These are phyloP conservation scores for Cynodonichthys magdalenae DNA, from an alignment of 2,797 vertebrate species.

Conservation along the genomic window DNA sequence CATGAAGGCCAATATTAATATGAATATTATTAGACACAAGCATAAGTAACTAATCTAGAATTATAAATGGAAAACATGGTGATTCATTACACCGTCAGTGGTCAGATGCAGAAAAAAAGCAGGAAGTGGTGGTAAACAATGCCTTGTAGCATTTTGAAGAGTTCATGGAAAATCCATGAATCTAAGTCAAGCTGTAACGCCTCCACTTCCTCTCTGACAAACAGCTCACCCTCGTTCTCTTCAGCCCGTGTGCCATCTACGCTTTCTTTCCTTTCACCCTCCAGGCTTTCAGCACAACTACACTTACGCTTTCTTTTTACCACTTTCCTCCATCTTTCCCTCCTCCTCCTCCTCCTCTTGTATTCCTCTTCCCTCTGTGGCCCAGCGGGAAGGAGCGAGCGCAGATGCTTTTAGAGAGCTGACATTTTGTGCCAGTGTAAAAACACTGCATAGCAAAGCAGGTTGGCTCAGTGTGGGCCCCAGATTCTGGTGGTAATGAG, in stretches of 20 bases:
- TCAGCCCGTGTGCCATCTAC: constrained; percentile 13
- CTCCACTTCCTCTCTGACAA: constrained; percentile 36
- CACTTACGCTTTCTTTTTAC: constrained; percentile 47
- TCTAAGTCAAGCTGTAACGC: constrained; percentile 33
- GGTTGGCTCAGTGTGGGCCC: constrained; percentile 75
- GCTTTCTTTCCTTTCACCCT: constrained; percentile 23
- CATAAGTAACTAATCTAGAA: constrained; percentile 34
- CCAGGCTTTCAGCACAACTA: constrained; percentile 43
- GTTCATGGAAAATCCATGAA: constrained; percentile 43
- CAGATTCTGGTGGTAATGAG: constrained; percentile 73
- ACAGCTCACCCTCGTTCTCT: constrained; percentile 39
- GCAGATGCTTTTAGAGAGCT: constrained; percentile 75
- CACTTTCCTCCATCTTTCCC: constrained; percentile 29
- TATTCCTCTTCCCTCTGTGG: constrained; percentile 15
- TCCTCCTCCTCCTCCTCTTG: constrained; percentile 8
- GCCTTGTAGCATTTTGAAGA: constrained; percentile 6
- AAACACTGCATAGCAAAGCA: constrained; percentile 76
- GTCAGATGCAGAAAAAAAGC: constrained; percentile 11
- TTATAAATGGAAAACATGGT: constrained; percentile 24
- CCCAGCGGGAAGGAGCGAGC: constrained; percentile 55
- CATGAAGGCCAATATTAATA: too few species aligned
- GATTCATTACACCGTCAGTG: constrained; percentile 14
- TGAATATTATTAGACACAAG: constrained; percentile 46
- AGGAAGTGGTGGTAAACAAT: constrained; percentile 35
- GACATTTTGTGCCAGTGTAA: constrained; percentile 76